Percentiles rank a stretch among this genome's conserved stretches.
phyloP scores from a whole-genome alignment of 2,888 invertebrate species.

The Trisateles emortualis region DNA sequence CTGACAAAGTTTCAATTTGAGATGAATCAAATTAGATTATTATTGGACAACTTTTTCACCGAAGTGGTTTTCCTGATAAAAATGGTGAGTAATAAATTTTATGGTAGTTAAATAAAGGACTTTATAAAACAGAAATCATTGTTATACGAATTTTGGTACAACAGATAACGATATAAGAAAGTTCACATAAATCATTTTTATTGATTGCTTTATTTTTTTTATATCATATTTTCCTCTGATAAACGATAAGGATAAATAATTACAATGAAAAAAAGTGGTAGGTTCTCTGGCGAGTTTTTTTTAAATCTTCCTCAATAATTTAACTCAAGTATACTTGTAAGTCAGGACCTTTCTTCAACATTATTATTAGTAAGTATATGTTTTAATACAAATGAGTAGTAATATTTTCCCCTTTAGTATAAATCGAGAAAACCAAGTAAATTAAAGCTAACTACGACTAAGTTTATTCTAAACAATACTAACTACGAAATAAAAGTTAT shows the following conservation, averaged over 20 bases:
- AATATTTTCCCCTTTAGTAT: too few relatives aligned
- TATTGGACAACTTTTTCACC: conserved; percentile 36
- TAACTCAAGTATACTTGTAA: too few relatives aligned
- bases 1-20: conserved; percentile 34
- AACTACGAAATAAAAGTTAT: neutral
- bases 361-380: too few relatives aligned
- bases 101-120: conserved; percentile 39
- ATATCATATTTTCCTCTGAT: neutral
- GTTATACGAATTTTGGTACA: conserved; percentile 19
- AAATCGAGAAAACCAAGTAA: too few relatives aligned
- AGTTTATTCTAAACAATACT: too few relatives aligned
- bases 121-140: conserved; percentile 34
- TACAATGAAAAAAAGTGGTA: too few relatives aligned
- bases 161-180: conserved; percentile 13
- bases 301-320: too few relatives aligned
- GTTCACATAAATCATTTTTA: conserved; percentile 16
- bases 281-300: too few relatives aligned
- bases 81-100: conserved; percentile 40
- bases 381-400: too few relatives aligned
- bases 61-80: conserved; percentile 42
- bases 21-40: conserved; percentile 46
- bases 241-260: too few relatives aligned
- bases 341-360: too few relatives aligned
- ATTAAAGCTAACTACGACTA: too few relatives aligned
- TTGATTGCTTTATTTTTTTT: conserved; percentile 16